Evolutionary conservation across 2,797 vertebrate genomes (phyloP), one percentile per base, ranked within the genome.

Genomic region (Pipistrellus kuhlii): DNA sequence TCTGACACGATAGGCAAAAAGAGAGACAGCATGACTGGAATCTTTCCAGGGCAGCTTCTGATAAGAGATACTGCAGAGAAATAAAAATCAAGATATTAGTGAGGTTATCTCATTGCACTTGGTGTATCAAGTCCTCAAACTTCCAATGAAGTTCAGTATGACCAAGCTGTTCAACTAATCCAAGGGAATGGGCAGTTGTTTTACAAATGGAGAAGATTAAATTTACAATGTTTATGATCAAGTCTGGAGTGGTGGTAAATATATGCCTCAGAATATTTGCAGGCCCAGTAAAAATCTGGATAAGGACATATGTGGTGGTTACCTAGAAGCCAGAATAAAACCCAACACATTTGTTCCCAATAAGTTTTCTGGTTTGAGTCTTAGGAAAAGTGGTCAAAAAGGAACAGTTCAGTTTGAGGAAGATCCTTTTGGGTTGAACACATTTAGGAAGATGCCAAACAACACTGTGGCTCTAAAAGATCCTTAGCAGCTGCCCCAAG

Each of bases 381-480:
- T 99, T 3, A 98, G 98, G 35, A 99, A 99, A 91, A 98, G 99
- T 69, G 97, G 97, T 72, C 98, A 98, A 32, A 99, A 99, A 7
- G 99, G 99, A 25, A 99, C 99, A 0, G 99, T 99, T 85, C 99
- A 99, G 93, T 99, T 99, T 97, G 99, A 99, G 94, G 99, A 99
- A 96, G 99, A 99, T 98, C 99, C 99, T 18, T 99, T 99, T 99
- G 76, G 99, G 98, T 98, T 99, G 98, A 99, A 99, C 96, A 99
- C 99, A 98, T 99, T 99, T 99, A 99, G 98, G 99, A 99, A 97
- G 99, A 99, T 97, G 99, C 99, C 73, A 99, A 99, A 97, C 99
- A 99, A 96, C 99, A 99, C 0, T 99, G 99, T 11, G 99, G 99
- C 85, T 99, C 99, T 66, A 99, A 99, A 97, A 98, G 99, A 95